phyloP scores from a whole-genome alignment of 2,113 vertebrate genomes.

The Anguilla rostrata region DNA sequence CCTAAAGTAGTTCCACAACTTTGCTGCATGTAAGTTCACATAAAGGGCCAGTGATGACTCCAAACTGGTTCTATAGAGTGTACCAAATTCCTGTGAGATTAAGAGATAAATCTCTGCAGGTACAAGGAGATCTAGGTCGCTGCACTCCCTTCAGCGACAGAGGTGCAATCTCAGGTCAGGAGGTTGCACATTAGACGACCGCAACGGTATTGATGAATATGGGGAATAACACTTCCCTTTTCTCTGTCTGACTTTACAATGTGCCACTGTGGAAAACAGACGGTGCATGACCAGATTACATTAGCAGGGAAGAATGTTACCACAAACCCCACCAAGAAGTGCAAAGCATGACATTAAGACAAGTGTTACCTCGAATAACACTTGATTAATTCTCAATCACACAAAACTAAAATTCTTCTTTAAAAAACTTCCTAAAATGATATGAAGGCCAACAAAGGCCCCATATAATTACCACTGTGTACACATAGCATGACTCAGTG shows the following conservation, averaged over 20 bases:
- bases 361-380: neutral
- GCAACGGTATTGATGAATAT: neutral
- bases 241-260: neutral
- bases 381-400: neutral
- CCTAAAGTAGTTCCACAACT: neutral
- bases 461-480: neutral
- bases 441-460: neutral
- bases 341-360: neutral
- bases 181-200: neutral
- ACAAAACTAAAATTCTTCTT: neutral
- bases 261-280: slow-evolving; percentile 6
- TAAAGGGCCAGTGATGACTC: neutral
- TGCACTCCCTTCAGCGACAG: neutral
- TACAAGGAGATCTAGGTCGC: neutral
- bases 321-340: neutral
- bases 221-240: neutral
- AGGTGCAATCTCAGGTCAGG: neutral
- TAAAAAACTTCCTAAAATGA: neutral
- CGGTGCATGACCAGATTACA: slow-evolving; percentile 13
- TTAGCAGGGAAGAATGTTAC: neutral
- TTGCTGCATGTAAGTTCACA: neutral
- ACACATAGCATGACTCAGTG: neutral
- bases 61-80: neutral
- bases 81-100: neutral
- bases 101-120: neutral